Conservation (phyloP, 2,113 vertebrate species). For the Poicephalus gulielmi region DNA sequence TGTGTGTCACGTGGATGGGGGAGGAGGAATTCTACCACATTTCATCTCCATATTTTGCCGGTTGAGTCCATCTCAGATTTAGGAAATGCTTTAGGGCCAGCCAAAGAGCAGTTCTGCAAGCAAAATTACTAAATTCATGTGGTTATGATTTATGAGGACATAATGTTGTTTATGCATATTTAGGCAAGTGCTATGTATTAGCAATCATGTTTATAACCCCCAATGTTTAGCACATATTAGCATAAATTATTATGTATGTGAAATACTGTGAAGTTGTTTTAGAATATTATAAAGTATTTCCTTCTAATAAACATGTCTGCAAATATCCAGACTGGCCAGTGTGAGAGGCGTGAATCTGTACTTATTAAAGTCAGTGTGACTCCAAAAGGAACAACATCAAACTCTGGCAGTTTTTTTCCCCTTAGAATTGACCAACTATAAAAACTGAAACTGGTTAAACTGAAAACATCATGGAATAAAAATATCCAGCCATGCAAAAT, state of each 20-base stretch:
- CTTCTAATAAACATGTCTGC: not conserved
- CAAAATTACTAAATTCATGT: not conserved
- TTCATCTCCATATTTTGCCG: not conserved
- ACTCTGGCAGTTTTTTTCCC: not conserved
- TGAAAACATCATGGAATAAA: not conserved
- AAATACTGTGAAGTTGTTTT: slow-evolving; percentile 1
- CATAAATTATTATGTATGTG: slow-evolving; percentile 16
- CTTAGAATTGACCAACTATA: not conserved
- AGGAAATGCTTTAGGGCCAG: not conserved
- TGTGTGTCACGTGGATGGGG: not conserved
- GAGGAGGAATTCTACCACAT: not conserved
- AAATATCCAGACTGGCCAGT: not conserved
- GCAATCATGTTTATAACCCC: slow-evolving; percentile 22
- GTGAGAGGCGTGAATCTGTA: not conserved
- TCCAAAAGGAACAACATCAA: not conserved
- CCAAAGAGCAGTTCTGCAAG: not conserved
- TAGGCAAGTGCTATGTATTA: slow-evolving; percentile 1
- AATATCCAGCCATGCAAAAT: not conserved
- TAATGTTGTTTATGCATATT: slow-evolving; percentile 37
- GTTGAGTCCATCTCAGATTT: not conserved
- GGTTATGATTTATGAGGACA: slow-evolving; percentile 4
- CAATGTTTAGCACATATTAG: slow-evolving; percentile 23
- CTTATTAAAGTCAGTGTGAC: not conserved
- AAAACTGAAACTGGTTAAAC: not conserved
- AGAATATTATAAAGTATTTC: slow-evolving; percentile 27